phyloP scores from a whole-genome alignment of 37 sponge, comb jelly and placozoan species.

The Petrosia ficiformis region DNA sequence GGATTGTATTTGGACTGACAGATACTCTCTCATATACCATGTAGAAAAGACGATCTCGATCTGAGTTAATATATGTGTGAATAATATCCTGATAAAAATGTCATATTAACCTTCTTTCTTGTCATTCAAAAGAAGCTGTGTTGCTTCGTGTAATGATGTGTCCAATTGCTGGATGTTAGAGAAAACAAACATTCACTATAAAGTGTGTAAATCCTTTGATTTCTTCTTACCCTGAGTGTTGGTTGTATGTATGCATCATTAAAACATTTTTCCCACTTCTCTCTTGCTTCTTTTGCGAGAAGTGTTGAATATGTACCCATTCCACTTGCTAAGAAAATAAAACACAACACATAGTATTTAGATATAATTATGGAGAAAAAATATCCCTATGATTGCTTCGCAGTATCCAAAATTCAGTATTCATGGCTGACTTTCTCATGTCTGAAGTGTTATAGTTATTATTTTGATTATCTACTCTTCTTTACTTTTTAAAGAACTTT shows the following conservation, averaged over 20 bases:
- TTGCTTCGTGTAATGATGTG: not conserved
- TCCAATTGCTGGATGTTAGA: constrained; percentile 12
- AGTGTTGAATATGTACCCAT: not conserved
- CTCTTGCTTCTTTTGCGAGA: constrained; percentile 8
- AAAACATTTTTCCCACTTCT: constrained; percentile 50
- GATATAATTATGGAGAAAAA: too few relatives aligned
- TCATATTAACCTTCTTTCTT: constrained; percentile 46
- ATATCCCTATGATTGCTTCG: too few relatives aligned
- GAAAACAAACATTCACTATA: not conserved
- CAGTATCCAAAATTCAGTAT: too few relatives aligned
- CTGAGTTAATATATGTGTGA: constrained; percentile 8
- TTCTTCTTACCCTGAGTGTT: constrained; percentile 11
- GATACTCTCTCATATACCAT: constrained; percentile 52
- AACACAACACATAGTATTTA: too few relatives aligned
- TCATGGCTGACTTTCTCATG: too few relatives aligned
- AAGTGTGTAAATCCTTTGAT: not conserved
- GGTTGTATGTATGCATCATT: constrained; percentile 42
- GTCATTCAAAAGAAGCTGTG: constrained; percentile 41
- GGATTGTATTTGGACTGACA: not conserved
- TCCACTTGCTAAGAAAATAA: not conserved
- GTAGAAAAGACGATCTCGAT: constrained; percentile 60
- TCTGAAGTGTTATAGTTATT: too few relatives aligned
- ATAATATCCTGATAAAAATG: too few relatives aligned
- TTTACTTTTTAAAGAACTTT: too few relatives aligned
- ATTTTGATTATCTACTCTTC: too few relatives aligned